Base-by-base conservation (phyloP, 2,113 vertebrate genomes). In the Cichladusa arquata region DNA sequence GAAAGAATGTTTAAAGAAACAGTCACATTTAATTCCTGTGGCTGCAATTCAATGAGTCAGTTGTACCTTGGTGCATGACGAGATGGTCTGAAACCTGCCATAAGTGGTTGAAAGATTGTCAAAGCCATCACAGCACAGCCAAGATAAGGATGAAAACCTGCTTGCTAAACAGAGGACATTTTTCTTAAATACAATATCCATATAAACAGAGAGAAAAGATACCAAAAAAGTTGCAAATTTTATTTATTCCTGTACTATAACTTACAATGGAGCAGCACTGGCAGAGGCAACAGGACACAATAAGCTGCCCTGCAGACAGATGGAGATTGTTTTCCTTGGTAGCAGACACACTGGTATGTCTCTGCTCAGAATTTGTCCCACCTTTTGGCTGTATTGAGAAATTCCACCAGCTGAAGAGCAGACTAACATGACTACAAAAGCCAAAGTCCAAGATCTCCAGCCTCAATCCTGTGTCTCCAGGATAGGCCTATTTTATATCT, bases 141-240 rank as follows among this genome's bases (percentile, higher is more conserved):
- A 1, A 99, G 96, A 93, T 98, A 98, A 2, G 99, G 98, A 93
- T 99, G 99, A 91, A 97, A 98, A 50, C 98, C 98, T 94, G 99
- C 98, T 42, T 76, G 96, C 99, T 99, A 85, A 85, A 95, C 42
- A 98, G 60, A 97, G 3, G 6, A 90, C 4, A 61, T 24, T 60
- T 81, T 50, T 53, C n/a, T 71, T 86, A 81, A 84, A 42, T 26
- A 60, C 23, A 8, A 4, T 17, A 67, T 20, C 13, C 50, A 44
- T 4, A 65, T 17, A 65, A 73, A 54, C 6, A 84, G 26, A 84
- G 20, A 29, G 4, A n/a, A 81, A 86, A 84, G 20, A 77, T 2
- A 70, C 3, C 3, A 34, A 20, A 28, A 28, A 57, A 22, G 4
- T 11, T 34, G 10, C 33, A 51, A 29, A 4, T 26, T 36, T 24